A percentile compares a stretch with the other conserved stretches of the same genome.
Evolutionary conservation across 2,113 vertebrate species (phyloP).

Genomic region (Passer montanus): DNA sequence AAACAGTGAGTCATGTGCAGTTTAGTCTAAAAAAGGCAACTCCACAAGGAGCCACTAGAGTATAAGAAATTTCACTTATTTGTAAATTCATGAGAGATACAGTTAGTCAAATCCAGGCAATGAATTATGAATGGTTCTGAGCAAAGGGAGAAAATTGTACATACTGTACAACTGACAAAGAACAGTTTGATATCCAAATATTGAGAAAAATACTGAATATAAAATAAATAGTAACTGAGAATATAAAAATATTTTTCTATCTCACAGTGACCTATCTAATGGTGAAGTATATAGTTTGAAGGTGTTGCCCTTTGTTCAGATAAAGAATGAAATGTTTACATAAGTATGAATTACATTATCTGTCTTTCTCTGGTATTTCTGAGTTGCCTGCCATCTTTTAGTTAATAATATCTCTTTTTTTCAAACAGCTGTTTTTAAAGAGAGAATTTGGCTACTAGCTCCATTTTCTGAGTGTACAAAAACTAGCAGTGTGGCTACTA

Average conservation of each 20-base stretch:
- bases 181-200: background rate
- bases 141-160: background rate
- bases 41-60: constrained; percentile 76
- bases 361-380: background rate
- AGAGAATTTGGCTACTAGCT: background rate
- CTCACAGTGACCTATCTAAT: background rate
- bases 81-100: constrained; percentile 30
- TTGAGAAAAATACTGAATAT: background rate
- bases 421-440: background rate
- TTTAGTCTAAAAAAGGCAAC: constrained; percentile 50
- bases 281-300: background rate
- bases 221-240: background rate
- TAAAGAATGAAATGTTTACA: background rate
- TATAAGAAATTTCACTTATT: constrained; percentile 68
- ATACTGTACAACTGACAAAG: background rate
- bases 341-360: background rate
- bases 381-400: background rate
- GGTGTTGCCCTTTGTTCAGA: background rate
- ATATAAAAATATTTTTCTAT: background rate
- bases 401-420: background rate
- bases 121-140: constrained; percentile 11
- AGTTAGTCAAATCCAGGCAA: constrained; percentile 1
- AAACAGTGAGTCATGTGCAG: background rate
- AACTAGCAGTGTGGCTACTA: background rate
- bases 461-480: background rate